A percentile compares a stretch with the other conserved stretches of the same genome.
phyloP scores from a whole-genome alignment of 2,113 vertebrate species.

The Cygnus buccinator region DNA sequence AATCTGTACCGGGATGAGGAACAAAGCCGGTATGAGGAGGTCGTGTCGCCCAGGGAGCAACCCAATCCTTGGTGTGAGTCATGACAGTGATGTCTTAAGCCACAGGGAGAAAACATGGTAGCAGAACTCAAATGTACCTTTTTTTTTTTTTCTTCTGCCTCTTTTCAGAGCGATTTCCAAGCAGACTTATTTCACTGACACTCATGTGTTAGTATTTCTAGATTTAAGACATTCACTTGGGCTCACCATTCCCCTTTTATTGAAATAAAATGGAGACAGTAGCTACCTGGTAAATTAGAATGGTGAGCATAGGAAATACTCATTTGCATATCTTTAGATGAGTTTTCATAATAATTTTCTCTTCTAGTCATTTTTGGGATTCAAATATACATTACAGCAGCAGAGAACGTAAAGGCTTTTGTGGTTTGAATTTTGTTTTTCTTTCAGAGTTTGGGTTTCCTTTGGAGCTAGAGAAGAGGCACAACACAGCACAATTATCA shows the following conservation, averaged over 20 bases:
- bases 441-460: not conserved
- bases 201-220: not conserved
- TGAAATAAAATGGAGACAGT: not conserved
- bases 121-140: not conserved
- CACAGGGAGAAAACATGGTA: not conserved
- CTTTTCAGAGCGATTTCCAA: not conserved
- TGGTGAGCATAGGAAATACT: not conserved
- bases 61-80: slow-evolving; percentile 50
- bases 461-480: not conserved
- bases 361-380: not conserved
- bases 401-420: not conserved
- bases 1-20: slow-evolving; percentile 57
- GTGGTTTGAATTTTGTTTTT: not conserved
- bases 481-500: not conserved
- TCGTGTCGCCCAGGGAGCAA: slow-evolving; percentile 15
- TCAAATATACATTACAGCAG: not conserved
- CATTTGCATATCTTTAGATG: not conserved
- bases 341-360: not conserved
- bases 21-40: slow-evolving; percentile 59
- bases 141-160: not conserved
- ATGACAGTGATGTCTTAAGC: slow-evolving; percentile 32
- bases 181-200: not conserved
- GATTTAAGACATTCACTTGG: not conserved
- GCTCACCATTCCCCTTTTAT: not conserved
- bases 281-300: not conserved